Conservation (phyloP, 2,113 vertebrate genomes). For the Picathartes gymnocephalus region DNA sequence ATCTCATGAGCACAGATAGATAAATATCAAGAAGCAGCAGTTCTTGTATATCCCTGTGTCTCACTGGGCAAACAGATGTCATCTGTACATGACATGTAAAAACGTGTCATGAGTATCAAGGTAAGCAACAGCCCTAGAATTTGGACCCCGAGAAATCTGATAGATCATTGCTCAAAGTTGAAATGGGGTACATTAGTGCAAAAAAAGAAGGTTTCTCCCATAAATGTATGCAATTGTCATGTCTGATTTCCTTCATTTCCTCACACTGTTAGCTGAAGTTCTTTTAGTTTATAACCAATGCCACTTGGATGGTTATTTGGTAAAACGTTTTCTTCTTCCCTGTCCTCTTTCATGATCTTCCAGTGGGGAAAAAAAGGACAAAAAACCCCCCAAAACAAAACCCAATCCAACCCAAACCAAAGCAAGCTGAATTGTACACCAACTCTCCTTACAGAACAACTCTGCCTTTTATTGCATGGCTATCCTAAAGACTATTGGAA, state of each 20-base stretch:
- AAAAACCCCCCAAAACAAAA: background rate
- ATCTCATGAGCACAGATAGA: background rate
- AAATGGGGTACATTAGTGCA: background rate
- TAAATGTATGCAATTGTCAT: background rate
- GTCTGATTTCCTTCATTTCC: background rate
- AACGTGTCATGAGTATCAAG: background rate
- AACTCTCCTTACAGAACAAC: background rate
- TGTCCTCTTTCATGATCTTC: background rate
- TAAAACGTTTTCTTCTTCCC: background rate
- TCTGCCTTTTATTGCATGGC: background rate
- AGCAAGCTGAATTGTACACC: background rate
- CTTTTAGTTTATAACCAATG: background rate
- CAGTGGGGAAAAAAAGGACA: background rate
- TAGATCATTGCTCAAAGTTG: background rate
- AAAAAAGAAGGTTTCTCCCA: background rate
- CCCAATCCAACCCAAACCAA: background rate
- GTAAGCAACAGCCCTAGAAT: background rate
- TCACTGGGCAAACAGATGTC: background rate
- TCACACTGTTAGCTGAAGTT: background rate
- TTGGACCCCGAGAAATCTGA: background rate
- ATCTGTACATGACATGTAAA: background rate
- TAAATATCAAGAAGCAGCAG: background rate
- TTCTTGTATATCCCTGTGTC: background rate
- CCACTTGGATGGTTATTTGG: background rate
- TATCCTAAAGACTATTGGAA: background rate